Percentiles rank a stretch among this genome's conserved stretches.
Evolutionary conservation across 2,888 invertebrate species (phyloP).

Genomic region (Tetramorium bicarinatum): DNA sequence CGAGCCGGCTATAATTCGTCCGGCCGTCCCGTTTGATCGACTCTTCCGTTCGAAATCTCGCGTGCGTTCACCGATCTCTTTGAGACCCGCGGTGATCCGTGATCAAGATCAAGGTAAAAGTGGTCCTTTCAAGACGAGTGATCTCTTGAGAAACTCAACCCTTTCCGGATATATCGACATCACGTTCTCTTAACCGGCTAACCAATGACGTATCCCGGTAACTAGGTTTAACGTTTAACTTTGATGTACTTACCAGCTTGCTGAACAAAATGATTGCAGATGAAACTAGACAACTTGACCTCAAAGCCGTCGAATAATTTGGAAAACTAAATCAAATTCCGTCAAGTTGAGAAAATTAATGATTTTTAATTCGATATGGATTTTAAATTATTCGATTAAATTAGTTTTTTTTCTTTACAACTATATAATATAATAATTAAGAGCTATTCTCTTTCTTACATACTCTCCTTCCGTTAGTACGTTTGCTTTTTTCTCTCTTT

Average conservation of each 20-base stretch:
- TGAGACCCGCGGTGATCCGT: constrained; percentile 65
- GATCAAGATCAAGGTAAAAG: constrained; percentile 57
- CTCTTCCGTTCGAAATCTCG: constrained; percentile 67
- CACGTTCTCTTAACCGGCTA: constrained; percentile 34
- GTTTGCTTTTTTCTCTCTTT: background rate
- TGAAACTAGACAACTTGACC: background rate
- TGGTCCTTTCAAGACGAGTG: constrained; percentile 26
- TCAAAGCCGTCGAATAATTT: background rate
- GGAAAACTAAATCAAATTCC: constrained; percentile 18
- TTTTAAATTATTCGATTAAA: background rate
- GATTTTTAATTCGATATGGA: background rate
- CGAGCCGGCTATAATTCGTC: constrained; percentile 66
- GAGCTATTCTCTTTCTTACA: background rate
- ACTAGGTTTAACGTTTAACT: constrained; percentile 30
- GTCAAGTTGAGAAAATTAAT: background rate
- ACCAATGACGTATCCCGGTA: constrained; percentile 33
- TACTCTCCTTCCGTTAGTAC: too few species aligned
- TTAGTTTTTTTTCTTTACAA: background rate
- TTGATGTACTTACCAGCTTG: constrained; percentile 29
- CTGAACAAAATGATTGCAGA: constrained; percentile 6
- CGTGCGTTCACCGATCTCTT: constrained; percentile 63
- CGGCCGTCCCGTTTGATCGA: constrained; percentile 68
- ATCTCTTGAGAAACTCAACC: constrained; percentile 35
- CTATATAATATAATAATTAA: background rate
- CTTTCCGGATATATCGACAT: background rate